phyloP scores from a whole-genome alignment of 2,888 invertebrate species.

The Gari tellinella region DNA sequence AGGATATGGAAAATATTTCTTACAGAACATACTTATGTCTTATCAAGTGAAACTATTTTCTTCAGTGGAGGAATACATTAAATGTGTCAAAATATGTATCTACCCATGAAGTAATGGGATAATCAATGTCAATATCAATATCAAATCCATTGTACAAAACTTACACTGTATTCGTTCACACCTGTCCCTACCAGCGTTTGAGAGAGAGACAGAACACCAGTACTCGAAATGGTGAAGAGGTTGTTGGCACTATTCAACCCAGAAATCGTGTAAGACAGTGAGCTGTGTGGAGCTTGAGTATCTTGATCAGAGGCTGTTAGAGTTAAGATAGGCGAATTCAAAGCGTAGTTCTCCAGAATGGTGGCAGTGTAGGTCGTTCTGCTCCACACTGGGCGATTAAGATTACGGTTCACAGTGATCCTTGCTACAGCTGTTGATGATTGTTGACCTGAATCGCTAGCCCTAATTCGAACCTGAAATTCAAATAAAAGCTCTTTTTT shows the following conservation, averaged over 20 bases:
- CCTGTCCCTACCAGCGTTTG: slow-evolving; percentile 57
- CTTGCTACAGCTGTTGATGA: slow-evolving; percentile 67
- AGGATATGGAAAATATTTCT: no score
- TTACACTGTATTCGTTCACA: slow-evolving; percentile 44
- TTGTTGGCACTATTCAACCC: slow-evolving; percentile 88
- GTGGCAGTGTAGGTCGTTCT: slow-evolving; percentile 41
- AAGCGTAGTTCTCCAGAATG: slow-evolving; percentile 72
- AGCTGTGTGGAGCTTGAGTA: slow-evolving; percentile 66
- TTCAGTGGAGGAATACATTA: no score
- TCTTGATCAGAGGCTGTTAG: slow-evolving; percentile 73
- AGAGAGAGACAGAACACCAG: slow-evolving; percentile 85
- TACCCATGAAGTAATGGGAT: no score
- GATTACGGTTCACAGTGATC: slow-evolving; percentile 75
- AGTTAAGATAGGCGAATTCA: slow-evolving; percentile 59
- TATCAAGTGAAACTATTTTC: no score
- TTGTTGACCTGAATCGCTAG: slow-evolving; percentile 77
- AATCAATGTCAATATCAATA: no score
- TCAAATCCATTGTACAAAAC: slow-evolving; percentile 2
- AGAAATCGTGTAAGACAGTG: slow-evolving; percentile 62
- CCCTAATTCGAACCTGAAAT: slow-evolving; percentile 72
- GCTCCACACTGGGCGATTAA: slow-evolving; percentile 70
- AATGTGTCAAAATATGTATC: no score
- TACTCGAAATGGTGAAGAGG: slow-evolving; percentile 95
- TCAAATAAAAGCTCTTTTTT: no score
- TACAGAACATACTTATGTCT: no score